These are phyloP conservation scores for Crotalus viridis DNA, from an alignment of 2,113 vertebrate species.

Conservation along the genomic window DNA sequence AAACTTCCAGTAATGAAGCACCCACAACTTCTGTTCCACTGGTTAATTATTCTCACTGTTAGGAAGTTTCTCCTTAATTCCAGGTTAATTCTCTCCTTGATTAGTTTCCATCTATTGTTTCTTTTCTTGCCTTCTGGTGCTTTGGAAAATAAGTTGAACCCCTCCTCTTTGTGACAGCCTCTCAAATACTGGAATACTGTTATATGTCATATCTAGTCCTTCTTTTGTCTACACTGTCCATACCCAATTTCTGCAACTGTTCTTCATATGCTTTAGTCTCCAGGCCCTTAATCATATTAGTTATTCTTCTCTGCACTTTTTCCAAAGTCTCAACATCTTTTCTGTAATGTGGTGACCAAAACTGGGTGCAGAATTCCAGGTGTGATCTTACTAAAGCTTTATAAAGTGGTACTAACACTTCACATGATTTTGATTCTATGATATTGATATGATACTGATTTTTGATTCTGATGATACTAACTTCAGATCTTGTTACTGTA, in stretches of 20 bases:
- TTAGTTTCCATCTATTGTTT: background rate
- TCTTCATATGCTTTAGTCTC: background rate
- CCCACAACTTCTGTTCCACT: too few species aligned
- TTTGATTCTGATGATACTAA: background rate
- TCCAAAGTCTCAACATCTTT: background rate
- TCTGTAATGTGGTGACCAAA: background rate
- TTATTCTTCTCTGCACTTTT: background rate
- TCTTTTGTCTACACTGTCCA: background rate
- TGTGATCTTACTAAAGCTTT: background rate
- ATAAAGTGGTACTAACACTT: background rate
- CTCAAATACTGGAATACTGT: background rate
- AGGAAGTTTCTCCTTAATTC: background rate
- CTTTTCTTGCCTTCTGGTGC: background rate
- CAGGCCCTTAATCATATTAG: background rate
- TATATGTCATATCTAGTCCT: background rate
- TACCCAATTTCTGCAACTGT: background rate
- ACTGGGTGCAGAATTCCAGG: background rate
- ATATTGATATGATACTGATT: background rate
- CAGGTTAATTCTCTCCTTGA: background rate
- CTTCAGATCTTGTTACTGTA: background rate
- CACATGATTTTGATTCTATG: background rate
- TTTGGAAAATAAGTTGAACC: background rate
- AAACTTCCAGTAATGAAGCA: background rate
- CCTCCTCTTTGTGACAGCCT: background rate
- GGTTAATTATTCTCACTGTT: background rate